phyloP scores from a whole-genome alignment of 2,113 vertebrate genomes.

The Actenoides lindsayi region DNA sequence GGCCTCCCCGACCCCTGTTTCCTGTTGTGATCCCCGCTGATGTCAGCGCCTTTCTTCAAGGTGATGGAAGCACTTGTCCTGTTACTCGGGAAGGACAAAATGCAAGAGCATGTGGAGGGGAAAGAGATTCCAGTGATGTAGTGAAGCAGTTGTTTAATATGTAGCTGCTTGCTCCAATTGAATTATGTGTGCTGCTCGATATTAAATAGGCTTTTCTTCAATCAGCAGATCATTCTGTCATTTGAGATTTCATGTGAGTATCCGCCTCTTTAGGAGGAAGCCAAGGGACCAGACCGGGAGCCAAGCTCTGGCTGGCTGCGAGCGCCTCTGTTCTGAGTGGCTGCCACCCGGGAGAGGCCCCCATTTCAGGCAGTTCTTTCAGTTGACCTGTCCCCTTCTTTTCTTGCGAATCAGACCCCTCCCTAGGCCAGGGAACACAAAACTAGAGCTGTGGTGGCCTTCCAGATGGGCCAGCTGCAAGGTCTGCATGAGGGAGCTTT shows the following conservation, averaged over 20 bases:
- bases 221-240: neutral
- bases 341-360: neutral
- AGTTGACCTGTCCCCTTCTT: neutral
- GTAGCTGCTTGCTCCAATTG: neutral
- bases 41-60: rapidly evolving
- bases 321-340: neutral
- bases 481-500: neutral
- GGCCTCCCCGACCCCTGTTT: rapidly evolving
- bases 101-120: neutral
- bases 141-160: neutral
- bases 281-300: neutral
- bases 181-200: neutral
- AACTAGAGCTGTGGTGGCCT: neutral
- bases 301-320: rapidly evolving
- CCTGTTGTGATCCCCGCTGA: neutral
- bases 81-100: neutral
- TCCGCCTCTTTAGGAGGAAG: neutral
- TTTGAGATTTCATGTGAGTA: rapidly evolving
- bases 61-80: neutral
- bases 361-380: neutral
- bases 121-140: neutral
- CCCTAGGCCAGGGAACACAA: neutral
- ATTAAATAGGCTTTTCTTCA: neutral
- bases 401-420: neutral
- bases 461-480: neutral